Percentiles rank a stretch among this genome's conserved stretches.
Evolutionary conservation across 2,113 vertebrate genomes (phyloP).

Genomic region (Orthonyx spaldingii): DNA sequence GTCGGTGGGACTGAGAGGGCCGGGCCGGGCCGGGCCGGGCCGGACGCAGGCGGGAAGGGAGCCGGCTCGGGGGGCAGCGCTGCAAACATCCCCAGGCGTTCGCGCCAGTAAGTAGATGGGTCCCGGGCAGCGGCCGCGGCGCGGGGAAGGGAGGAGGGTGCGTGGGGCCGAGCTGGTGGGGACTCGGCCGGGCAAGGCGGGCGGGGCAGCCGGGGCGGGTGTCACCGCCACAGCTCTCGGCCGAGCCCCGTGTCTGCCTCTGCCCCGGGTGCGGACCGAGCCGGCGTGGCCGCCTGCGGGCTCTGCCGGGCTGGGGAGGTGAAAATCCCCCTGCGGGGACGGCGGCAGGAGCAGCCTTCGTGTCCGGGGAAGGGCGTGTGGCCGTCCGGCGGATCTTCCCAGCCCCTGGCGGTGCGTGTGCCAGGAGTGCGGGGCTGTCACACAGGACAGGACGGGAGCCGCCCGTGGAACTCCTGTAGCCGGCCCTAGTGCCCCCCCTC

Average conservation of each 20-base stretch:
- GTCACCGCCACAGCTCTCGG: neutral
- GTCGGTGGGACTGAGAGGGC: neutral
- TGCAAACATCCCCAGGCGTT: neutral
- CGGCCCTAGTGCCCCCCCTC: no score
- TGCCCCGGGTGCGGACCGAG: neutral
- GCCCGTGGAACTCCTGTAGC: neutral
- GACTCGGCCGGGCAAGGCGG: neutral
- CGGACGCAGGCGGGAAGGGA: neutral
- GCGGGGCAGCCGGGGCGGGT: neutral
- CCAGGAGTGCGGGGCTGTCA: neutral
- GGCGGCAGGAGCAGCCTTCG: neutral
- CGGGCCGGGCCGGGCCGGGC: neutral
- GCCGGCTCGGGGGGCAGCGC: neutral
- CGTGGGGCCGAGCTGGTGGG: neutral
- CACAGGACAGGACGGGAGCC: neutral
- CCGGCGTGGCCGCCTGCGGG: neutral
- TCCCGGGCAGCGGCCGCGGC: neutral
- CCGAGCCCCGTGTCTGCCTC: neutral
- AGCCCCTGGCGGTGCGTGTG: no score
- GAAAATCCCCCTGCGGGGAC: neutral
- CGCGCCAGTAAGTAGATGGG: neutral
- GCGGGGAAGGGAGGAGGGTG: neutral
- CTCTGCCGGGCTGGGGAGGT: neutral
- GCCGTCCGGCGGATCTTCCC: no score
- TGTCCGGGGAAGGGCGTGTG: neutral